Evolutionary conservation across 2,113 vertebrate species (phyloP).

Genomic region (Diadophis punctatus): DNA sequence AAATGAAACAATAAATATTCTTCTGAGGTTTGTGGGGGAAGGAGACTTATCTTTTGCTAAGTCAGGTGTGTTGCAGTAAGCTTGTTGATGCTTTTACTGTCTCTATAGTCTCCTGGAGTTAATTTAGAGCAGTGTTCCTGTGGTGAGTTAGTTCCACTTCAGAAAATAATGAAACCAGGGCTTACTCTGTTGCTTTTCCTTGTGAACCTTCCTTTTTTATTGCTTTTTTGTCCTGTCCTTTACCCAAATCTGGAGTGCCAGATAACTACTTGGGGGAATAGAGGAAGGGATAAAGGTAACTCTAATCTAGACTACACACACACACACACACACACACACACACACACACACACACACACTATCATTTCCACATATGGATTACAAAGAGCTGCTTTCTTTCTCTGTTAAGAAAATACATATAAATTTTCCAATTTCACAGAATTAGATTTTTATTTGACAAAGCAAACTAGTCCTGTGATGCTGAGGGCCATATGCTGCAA

Average conservation of each 20-base stretch:
- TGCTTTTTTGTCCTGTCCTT: conserved; percentile 57
- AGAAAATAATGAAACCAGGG: conserved; percentile 61
- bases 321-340: too few species aligned
- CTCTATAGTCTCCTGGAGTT: conserved; percentile 44
- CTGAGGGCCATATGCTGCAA: too few species aligned
- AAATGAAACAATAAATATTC: background rate
- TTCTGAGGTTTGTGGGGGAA: too few species aligned
- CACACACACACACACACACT: background rate
- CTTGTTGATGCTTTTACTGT: conserved; percentile 39
- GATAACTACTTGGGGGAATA: conserved; percentile 72
- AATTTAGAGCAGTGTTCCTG: conserved; percentile 62
- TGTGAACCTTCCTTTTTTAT: background rate
- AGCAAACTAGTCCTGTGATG: background rate
- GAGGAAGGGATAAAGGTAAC: conserved; percentile 58
- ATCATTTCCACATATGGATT: conserved; percentile 17
- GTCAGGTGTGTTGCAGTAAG: conserved; percentile 6
- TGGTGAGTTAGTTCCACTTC: conserved; percentile 62
- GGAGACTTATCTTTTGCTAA: background rate
- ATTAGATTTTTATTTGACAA: background rate
- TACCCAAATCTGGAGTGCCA: conserved; percentile 59
- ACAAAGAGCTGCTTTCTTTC: background rate
- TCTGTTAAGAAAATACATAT: background rate
- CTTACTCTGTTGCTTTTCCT: background rate
- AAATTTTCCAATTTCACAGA: background rate
- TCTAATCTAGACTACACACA: conserved; percentile 35